phyloP scores from a whole-genome alignment of 1,140 invertebrate genomes.

The Drosophila bocki region DNA sequence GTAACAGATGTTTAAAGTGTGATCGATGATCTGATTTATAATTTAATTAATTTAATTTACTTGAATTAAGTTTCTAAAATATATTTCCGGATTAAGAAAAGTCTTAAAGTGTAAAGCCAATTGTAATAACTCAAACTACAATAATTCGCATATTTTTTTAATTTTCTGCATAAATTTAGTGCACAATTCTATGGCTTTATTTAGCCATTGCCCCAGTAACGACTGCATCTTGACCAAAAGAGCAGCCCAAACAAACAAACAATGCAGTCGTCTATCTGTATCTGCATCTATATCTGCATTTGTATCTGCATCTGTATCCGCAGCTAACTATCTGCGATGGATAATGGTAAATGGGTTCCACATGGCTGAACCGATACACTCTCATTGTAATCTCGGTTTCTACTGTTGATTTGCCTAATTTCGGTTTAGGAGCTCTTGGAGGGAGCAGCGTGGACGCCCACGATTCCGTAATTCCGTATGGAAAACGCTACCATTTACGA shows the following conservation, averaged over 20 bases:
- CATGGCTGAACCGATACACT: conserved; percentile 47
- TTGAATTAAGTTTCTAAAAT: no score
- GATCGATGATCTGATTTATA: no score
- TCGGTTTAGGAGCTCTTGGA: conserved; percentile 65
- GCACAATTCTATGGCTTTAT: conserved; percentile 49
- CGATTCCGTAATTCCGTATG: conserved; percentile 59
- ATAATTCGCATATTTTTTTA: conserved; percentile 16
- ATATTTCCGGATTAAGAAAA: not conserved
- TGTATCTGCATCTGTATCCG: conserved; percentile 21
- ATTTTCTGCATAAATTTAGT: conserved; percentile 41
- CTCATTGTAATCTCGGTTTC: conserved; percentile 28
- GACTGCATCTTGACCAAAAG: conserved; percentile 22
- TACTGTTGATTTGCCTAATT: conserved; percentile 79
- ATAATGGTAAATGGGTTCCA: conserved; percentile 54
- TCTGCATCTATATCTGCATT: conserved; percentile 8
- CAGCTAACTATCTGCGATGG: conserved; percentile 36
- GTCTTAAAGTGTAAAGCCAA: not conserved
- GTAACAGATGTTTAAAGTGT: no score
- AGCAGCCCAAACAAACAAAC: conserved; percentile 31
- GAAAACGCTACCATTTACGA: conserved; percentile 23
- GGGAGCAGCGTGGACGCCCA: conserved; percentile 65
- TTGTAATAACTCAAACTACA: conserved; percentile 1
- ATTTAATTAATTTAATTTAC: no score
- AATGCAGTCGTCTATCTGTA: conserved; percentile 1
- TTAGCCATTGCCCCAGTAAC: conserved; percentile 38